Evolutionary conservation across 2,888 invertebrate species (phyloP), one percentile per base, ranked within the genome.

Genomic region (Drosophila putrida): DNA sequence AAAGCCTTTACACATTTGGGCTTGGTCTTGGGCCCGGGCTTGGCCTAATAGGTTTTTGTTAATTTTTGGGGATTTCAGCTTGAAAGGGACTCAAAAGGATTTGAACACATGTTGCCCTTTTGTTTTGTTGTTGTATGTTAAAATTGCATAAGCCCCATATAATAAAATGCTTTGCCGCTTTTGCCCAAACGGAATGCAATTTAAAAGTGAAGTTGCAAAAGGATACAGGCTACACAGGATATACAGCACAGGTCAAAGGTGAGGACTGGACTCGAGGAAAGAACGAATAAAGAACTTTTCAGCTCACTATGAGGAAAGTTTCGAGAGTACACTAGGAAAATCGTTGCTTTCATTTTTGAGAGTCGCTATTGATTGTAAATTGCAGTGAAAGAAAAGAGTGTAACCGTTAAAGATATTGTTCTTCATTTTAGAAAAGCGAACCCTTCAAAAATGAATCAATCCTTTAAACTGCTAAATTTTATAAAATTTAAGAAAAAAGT

Each of bases 1-100:
- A 64, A 68, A 61, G 44, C 35, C 33, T 53, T 44, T 54, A 44
- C 54, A 54, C 46, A 33, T 47, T 33, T 39, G 36, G 27, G 28
- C 53, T 80, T 70, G 71, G 65, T 61, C 69, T 72, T 20, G 38
- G 15, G 11, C 36, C 80, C 63, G 68, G 67, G 65, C 70, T 74
- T 87, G 78, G 75, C 66, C 88, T 86, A 84, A 85, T 85, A 86
- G 75, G 74, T 82, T 88, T 86, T 84, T 82, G 83, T 88, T 88
- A 84, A 84, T 84, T 88, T 88, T 76, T 61, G 38, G 59, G 75
- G 57, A 71, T 77, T 84, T 75, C 47, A 51, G 44, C 73, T 67
- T 72, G 63, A 80, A 78, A 72, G 60, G 63, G 69, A 66, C 82
- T 81, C 74, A 76, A 81, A 65, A 61, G 79, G 67, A 28, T 63